Conservation (phyloP, 2,113 vertebrate genomes). For the Coryphaenoides rupestris region DNA sequence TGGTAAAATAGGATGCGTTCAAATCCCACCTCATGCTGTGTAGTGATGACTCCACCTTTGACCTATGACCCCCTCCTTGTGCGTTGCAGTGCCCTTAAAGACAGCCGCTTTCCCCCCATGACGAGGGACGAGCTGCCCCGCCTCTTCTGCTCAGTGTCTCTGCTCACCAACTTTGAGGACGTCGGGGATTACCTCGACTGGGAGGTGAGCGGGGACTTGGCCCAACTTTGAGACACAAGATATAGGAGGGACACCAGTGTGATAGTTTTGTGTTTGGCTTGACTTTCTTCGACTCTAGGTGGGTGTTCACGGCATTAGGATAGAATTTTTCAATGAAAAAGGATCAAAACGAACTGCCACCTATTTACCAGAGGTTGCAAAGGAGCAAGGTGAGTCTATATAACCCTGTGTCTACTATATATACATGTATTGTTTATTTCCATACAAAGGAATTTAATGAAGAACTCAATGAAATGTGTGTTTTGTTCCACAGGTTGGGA, state of each 20-base stretch:
- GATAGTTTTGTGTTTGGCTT: no score
- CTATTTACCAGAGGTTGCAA: constrained; percentile 99
- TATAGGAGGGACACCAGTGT: not conserved
- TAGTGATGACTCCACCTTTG: no score
- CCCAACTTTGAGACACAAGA: not conserved
- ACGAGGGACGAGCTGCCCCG: constrained; percentile 99
- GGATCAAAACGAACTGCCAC: constrained; percentile 99
- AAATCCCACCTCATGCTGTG: no score
- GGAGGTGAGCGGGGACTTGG: constrained; percentile 77
- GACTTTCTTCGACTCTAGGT: constrained; percentile 75
- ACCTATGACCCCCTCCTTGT: not conserved
- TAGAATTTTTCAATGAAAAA: constrained; percentile 99
- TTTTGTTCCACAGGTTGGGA: constrained; percentile 85
- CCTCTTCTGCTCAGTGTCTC: constrained; percentile 99
- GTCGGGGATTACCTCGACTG: constrained; percentile 99
- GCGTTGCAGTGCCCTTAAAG: constrained; percentile 98
- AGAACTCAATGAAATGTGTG: constrained; percentile 2
- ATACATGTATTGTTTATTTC: not conserved
- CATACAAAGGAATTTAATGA: no score
- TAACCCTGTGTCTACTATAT: not conserved
- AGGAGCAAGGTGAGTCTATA: constrained; percentile 94
- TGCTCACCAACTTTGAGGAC: constrained; percentile 99
- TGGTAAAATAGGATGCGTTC: no score
- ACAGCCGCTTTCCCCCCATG: constrained; percentile 99
- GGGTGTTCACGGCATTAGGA: constrained; percentile 99